Percentiles rank a stretch among this genome's conserved stretches.
Evolutionary conservation across 92 coral and sea anemone genomes (phyloP).

Genomic region (Hydrozoanthus gracilis): DNA sequence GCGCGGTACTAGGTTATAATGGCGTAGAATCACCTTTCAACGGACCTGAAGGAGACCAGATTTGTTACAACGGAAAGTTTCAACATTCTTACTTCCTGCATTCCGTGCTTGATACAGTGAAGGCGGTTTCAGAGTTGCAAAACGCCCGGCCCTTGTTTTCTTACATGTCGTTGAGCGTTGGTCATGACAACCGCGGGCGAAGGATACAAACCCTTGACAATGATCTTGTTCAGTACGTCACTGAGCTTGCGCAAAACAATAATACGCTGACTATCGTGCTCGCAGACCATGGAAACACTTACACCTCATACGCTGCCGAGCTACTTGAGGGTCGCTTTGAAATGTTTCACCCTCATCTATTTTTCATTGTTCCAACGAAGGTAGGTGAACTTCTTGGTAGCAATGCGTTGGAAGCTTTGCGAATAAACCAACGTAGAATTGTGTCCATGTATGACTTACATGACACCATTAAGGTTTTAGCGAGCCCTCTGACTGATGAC

Average conservation of each 20-base stretch:
- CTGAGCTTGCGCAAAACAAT: constrained; percentile 55
- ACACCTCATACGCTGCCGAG: constrained; percentile 68
- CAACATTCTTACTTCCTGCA: constrained; percentile 80
- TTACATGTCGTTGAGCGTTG: constrained; percentile 77
- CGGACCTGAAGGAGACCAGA: constrained; percentile 72
- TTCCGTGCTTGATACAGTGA: constrained; percentile 50
- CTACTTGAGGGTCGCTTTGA: constrained; percentile 75
- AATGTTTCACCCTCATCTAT: constrained; percentile 73
- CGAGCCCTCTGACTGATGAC: constrained; percentile 46
- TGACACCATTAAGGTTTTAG: constrained; percentile 65
- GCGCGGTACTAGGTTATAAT: constrained; percentile 63
- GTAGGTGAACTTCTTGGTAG: constrained; percentile 66
- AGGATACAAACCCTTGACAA: constrained; percentile 79
- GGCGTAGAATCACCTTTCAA: constrained; percentile 65
- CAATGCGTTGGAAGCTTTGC: constrained; percentile 57
- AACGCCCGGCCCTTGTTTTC: constrained; percentile 71
- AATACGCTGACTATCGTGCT: constrained; percentile 78
- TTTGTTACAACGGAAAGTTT: constrained; percentile 89
- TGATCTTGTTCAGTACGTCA: constrained; percentile 63
- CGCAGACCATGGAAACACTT: constrained; percentile 95
- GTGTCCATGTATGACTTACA: constrained; percentile 71
- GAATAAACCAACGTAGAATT: constrained; percentile 65
- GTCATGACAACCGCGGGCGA: constrained; percentile 76
- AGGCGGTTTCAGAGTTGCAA: constrained; percentile 52
- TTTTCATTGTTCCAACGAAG: constrained; percentile 67